Evolutionary conservation across 2,888 invertebrate genomes (phyloP), one percentile per base, ranked within the genome.

Genomic region (Brachypterus glaber): DNA sequence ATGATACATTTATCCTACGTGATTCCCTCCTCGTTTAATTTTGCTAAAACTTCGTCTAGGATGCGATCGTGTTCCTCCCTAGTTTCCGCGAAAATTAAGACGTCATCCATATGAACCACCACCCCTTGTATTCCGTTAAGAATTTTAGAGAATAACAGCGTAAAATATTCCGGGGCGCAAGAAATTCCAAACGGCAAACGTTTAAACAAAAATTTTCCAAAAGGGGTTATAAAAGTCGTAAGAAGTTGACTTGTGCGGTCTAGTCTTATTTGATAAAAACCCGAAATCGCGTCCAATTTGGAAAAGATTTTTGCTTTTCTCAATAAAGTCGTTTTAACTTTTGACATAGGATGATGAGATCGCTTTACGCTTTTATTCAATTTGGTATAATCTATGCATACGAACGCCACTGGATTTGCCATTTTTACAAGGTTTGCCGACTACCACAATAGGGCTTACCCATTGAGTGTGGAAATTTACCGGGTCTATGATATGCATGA

Each of bases 1-100:
- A 58, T 50, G 11, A 44, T 11, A 43, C 57, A 59, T 43, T 61
- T 59, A 34, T 56, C 55, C 3, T 55, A 12, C 1, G 51, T 53
- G 15, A 53, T 38, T 2, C 53, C 51, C 12, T 43, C 49, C 26
- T 46, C 24, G 15, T 43, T 12, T n/a, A 54, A 15, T 35, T 40
- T 39, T 24, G 33, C 13, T 17, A 57, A 40, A 8, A 55, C 51
- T 38, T 44, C 31, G 21, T 30, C 29, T 16, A 56, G 15, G 5
- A 44, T 50, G 25, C 30, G 26, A 39, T 51, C 39, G 31, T 52
- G 52, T 11, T 51, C 27, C 36, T 51, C 48, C 8, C 37, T 24
- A 4, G 47, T 47, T 4, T 35, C 17, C 1, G 46, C 52, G 36
- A 40, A 35, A 13, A 45, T 39, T 7, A 43, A 30, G 26, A 44